A percentile compares a stretch with the other conserved stretches of the same genome.
Evolutionary conservation across 2,888 invertebrate genomes (phyloP).

Genomic region (Aradus depressus): DNA sequence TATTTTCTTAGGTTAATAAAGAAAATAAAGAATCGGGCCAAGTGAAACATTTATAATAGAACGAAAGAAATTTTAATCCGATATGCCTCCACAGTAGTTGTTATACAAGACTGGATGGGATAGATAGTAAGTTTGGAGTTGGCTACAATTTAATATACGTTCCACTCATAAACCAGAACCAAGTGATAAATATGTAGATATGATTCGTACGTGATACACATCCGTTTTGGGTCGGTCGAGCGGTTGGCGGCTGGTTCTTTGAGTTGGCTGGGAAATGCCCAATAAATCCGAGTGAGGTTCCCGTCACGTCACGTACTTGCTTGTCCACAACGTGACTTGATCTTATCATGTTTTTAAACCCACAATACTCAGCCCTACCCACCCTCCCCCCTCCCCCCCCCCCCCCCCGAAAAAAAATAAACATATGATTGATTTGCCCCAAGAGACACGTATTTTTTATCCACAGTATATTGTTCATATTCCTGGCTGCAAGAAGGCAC

Average conservation of each 20-base stretch:
- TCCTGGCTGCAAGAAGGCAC: too few relatives aligned
- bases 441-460: too few relatives aligned
- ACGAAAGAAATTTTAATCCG: too few relatives aligned
- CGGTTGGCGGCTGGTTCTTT: conserved; percentile 20
- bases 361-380: conserved; percentile 4
- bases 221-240: background rate
- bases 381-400: background rate
- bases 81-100: too few relatives aligned
- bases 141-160: conserved; percentile 22
- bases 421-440: conserved; percentile 26
- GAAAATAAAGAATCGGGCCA: too few relatives aligned
- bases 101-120: too few relatives aligned
- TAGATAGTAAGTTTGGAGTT: too few relatives aligned
- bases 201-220: conserved; percentile 23
- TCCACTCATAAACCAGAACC: conserved; percentile 16
- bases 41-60: too few relatives aligned
- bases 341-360: conserved; percentile 23
- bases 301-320: conserved; percentile 23
- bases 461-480: too few relatives aligned
- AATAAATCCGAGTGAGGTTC: conserved; percentile 21
- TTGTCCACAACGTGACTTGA: conserved; percentile 21
- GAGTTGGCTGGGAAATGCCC: conserved; percentile 22
- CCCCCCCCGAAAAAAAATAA: conserved; percentile 14
- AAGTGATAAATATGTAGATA: conserved; percentile 24
- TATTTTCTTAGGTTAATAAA: too few relatives aligned